Percentiles rank a stretch among this genome's conserved stretches.
These are phyloP conservation scores for Schizopygopsis malacanthus DNA, from an alignment of 2,797 vertebrate genomes.

Conservation along the genomic window DNA sequence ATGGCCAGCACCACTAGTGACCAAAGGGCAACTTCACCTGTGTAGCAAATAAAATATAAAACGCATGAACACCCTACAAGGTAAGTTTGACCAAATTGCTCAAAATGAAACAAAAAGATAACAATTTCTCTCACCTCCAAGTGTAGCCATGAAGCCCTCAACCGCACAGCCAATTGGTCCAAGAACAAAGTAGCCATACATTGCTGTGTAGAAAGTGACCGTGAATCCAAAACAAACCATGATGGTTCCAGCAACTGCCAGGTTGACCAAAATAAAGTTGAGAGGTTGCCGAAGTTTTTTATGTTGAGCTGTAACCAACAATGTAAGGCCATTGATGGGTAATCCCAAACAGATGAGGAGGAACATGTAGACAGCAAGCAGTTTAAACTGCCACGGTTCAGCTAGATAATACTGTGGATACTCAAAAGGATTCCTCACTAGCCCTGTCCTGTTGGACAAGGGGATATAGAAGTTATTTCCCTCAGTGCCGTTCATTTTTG, in stretches of 20 bases:
- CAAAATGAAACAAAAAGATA: background rate
- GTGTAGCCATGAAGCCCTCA: slow-evolving; percentile 82
- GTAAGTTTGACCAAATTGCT: background rate
- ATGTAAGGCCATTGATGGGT: slow-evolving; percentile 81
- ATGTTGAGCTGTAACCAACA: slow-evolving; percentile 80
- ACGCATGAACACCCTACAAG: slow-evolving; percentile 44
- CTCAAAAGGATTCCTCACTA: slow-evolving; percentile 82
- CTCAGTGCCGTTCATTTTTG: slow-evolving; percentile 82
- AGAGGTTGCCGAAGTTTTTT: slow-evolving; percentile 85
- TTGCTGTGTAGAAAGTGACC: slow-evolving; percentile 77
- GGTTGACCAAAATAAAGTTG: slow-evolving; percentile 84
- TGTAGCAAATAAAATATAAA: background rate
- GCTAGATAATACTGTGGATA: slow-evolving; percentile 81
- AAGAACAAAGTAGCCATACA: slow-evolving; percentile 80
- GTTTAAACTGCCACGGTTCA: slow-evolving; percentile 72
- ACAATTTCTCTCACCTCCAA: slow-evolving; percentile 74
- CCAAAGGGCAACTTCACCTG: slow-evolving; percentile 73
- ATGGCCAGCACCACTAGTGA: slow-evolving; percentile 76
- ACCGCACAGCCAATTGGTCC: slow-evolving; percentile 72
- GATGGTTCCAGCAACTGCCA: slow-evolving; percentile 80
- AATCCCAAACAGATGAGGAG: slow-evolving; percentile 80
- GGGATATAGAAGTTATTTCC: slow-evolving; percentile 84
- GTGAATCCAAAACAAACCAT: slow-evolving; percentile 83
- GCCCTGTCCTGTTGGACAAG: slow-evolving; percentile 82
- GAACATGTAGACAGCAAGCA: slow-evolving; percentile 80